Percentiles rank a stretch among this genome's conserved stretches.
These are phyloP conservation scores for Acrobasis repandana DNA, from an alignment of 2,888 invertebrate genomes.

Conservation along the genomic window DNA sequence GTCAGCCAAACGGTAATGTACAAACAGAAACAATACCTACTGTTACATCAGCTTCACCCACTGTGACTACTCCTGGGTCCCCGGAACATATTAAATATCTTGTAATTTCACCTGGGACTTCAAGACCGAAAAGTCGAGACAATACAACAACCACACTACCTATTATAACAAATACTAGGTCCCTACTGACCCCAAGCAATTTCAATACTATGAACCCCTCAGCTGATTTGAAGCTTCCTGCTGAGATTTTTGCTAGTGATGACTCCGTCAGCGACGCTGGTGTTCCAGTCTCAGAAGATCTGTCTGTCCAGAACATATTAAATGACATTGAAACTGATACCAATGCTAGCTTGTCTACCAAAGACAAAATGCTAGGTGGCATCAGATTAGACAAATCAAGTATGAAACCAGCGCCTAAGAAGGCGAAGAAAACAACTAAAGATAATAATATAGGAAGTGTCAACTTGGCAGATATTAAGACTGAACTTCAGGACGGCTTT, in stretches of 20 bases:
- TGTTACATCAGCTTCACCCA: slow-evolving; percentile 57
- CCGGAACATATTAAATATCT: slow-evolving; percentile 48
- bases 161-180: slow-evolving; percentile 42
- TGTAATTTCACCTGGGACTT: slow-evolving; percentile 48
- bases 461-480: slow-evolving; percentile 72
- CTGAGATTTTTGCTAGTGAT: slow-evolving; percentile 79
- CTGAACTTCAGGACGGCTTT: slow-evolving; percentile 74
- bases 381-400: slow-evolving; percentile 67
- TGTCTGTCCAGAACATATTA: slow-evolving; percentile 49
- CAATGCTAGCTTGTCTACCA: slow-evolving; percentile 44
- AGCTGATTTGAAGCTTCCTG: slow-evolving; percentile 72
- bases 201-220: slow-evolving; percentile 64
- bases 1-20: slow-evolving; percentile 41
- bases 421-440: slow-evolving; percentile 58
- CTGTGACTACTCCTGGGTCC: slow-evolving; percentile 43
- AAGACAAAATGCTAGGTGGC: slow-evolving; percentile 73
- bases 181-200: slow-evolving; percentile 49
- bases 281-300: slow-evolving; percentile 52
- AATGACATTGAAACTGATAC: slow-evolving; percentile 48
- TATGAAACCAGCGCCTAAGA: slow-evolving; percentile 56
- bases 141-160: slow-evolving; percentile 29
- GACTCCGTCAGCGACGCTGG: slow-evolving; percentile 73
- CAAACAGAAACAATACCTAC: slow-evolving; percentile 43
- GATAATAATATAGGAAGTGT: slow-evolving; percentile 44
- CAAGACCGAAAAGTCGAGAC: slow-evolving; percentile 46